Conservation (phyloP, 1,140 invertebrate species). For the Cotesia glomerata region DNA sequence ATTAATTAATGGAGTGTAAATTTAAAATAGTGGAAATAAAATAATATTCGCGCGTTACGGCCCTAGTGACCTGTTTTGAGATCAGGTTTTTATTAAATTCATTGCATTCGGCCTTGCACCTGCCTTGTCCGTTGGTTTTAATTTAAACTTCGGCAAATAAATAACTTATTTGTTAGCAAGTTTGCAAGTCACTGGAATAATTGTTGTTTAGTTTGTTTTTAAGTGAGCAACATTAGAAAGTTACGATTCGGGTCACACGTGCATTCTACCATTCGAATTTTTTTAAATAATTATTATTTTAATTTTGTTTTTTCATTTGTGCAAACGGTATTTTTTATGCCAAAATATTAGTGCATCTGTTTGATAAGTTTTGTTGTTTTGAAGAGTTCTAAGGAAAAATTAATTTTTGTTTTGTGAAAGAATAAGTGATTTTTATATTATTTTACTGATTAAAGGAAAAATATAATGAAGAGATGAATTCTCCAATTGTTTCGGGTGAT, state of each 20-base stretch:
- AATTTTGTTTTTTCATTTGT: too few species aligned
- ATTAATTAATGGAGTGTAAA: background rate
- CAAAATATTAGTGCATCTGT: too few species aligned
- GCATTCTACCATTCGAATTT: background rate
- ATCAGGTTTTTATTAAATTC: background rate
- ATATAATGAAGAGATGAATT: constrained; percentile 55
- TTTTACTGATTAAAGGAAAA: constrained; percentile 25
- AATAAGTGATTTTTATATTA: too few species aligned
- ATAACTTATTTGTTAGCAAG: background rate
- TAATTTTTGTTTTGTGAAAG: background rate
- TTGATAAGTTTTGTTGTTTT: background rate
- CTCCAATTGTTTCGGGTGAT: constrained; percentile 59
- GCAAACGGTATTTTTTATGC: background rate
- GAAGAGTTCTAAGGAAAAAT: too few species aligned
- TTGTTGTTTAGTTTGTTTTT: background rate
- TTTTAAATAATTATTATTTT: background rate
- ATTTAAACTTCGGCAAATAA: background rate
- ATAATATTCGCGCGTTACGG: background rate
- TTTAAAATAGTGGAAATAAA: background rate
- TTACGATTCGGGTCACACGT: constrained; percentile 24
- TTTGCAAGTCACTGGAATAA: background rate
- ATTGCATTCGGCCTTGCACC: background rate
- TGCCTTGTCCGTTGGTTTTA: background rate
- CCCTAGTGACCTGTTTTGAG: constrained; percentile 10
- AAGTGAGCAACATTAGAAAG: constrained; percentile 26